Percentiles rank a stretch among this genome's conserved stretches.
These are phyloP conservation scores for Oligia fasciuncula DNA, from an alignment of 2,888 invertebrate genomes.

Conservation along the genomic window DNA sequence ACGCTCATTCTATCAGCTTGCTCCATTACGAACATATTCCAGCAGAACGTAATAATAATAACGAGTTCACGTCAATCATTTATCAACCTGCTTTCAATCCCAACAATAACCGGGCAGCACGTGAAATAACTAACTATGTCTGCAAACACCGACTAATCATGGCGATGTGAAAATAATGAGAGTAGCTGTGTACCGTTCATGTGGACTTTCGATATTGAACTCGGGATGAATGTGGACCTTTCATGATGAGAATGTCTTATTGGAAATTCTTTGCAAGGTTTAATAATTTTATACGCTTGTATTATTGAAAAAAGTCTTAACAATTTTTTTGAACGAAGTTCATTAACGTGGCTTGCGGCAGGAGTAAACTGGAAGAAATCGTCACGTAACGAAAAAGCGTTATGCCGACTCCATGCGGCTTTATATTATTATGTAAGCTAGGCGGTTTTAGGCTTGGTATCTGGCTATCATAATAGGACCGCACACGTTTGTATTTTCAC, in stretches of 20 bases:
- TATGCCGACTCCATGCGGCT: too few relatives aligned
- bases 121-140: conserved; percentile 48
- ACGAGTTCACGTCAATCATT: conserved; percentile 33
- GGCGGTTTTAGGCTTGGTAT: too few relatives aligned
- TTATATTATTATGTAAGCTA: too few relatives aligned
- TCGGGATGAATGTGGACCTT: conserved; percentile 33
- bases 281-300: conserved; percentile 9
- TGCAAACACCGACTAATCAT: conserved; percentile 51
- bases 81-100: conserved; percentile 28
- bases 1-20: conserved; percentile 18
- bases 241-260: conserved; percentile 15
- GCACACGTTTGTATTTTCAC: neutral
- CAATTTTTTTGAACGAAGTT: neutral
- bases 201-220: conserved; percentile 47
- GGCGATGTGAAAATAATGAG: conserved; percentile 41
- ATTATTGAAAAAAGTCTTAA: neutral
- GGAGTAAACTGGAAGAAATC: too few relatives aligned
- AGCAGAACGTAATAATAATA: conserved; percentile 36
- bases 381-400: too few relatives aligned
- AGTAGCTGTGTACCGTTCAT: conserved; percentile 13
- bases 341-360: too few relatives aligned
- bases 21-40: conserved; percentile 32
- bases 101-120: conserved; percentile 28
- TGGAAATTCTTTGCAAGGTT: conserved; percentile 19
- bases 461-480: too few relatives aligned